Evolutionary conservation across 2,888 invertebrate genomes (phyloP).

Genomic region (Hyalella azteca): DNA sequence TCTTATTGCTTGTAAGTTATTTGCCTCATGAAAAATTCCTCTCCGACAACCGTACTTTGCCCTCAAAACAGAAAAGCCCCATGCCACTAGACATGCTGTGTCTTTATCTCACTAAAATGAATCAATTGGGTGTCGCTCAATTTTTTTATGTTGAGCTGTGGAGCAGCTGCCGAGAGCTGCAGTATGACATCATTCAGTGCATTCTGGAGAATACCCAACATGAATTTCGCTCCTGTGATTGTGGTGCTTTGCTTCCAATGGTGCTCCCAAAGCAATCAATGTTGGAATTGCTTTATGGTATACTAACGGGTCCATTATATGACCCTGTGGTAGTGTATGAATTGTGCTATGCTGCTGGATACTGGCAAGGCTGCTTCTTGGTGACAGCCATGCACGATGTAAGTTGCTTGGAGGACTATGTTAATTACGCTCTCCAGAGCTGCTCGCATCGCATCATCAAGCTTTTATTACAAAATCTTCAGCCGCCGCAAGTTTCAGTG

Average conservation of each 20-base stretch:
- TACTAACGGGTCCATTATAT: slow-evolving; percentile 35
- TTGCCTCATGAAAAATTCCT: too few relatives aligned
- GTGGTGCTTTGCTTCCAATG: neutral
- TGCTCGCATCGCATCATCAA: neutral
- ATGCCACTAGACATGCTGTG: neutral
- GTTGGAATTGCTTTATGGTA: slow-evolving; percentile 13
- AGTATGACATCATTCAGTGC: slow-evolving; percentile 49
- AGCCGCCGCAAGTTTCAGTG: neutral
- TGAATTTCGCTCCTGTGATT: neutral
- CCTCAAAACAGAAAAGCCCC: too few relatives aligned
- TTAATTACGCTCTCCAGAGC: slow-evolving; percentile 44
- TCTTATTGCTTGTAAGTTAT: neutral
- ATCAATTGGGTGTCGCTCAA: neutral
- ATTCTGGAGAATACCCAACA: slow-evolving; percentile 20
- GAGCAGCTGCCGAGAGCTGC: slow-evolving; percentile 45
- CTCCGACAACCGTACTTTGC: too few relatives aligned
- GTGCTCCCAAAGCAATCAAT: neutral
- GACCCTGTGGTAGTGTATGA: slow-evolving; percentile 36
- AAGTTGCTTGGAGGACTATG: neutral
- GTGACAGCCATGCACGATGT: slow-evolving; percentile 38
- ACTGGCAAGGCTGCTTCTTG: slow-evolving; percentile 42
- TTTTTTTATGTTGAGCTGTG: slow-evolving; percentile 19
- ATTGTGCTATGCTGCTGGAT: slow-evolving; percentile 41
- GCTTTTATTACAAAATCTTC: neutral
- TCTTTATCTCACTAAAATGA: neutral